Base-by-base conservation (phyloP, 2,797 vertebrate species). In the Acanthis flammea region DNA sequence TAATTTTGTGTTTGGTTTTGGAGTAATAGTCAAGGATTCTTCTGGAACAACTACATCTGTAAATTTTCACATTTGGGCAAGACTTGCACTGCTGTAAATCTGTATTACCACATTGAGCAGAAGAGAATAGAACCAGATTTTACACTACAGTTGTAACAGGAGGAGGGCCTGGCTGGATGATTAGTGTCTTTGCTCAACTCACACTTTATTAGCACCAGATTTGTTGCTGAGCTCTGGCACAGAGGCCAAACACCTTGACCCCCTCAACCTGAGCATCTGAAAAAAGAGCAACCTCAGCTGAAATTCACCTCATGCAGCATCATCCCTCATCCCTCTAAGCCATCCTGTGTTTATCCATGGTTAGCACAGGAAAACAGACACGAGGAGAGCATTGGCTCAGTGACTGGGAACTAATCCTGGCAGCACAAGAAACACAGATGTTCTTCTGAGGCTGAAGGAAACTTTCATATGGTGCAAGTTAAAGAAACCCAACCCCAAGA, bases 351-450 rank as follows among this genome's bases (percentile, higher is more conserved):
- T 37, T 63, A 14, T 54, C 37, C 33, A 48, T 1, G 2, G 45
- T 25, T 44, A 62, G 66, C 33, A 60, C 30, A 84, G 51, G 33
- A 75, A 83, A 90, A 58, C 1, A 4, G 33, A 5, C 10, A 14
- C 1, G 1, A 21, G 16, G 27, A 78, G 35, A 50, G 12, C 4
- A 0, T 5, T 77, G 53, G 8, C 17, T 72, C 30, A 37, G 42
- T 2, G 1, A 23, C 19, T 19, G 37, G 14, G 12, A 22, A 14
- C 31, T 66, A 57, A 50, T 61, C 53, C 23, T 68, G 33, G 7
- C 3, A 1, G 8, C 39, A 42, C 1, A 2, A 61, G 62, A 51
- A 79, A 60, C 31, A 31, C 22, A 25, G 33, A 9, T 6, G 18
- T 44, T 55, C 2, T 4, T 5, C 70, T 74, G 61, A 61, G 31